Evolutionary conservation across 2,113 vertebrate genomes (phyloP), one percentile per base, ranked within the genome.

Genomic region (Anthoscopus minutus): DNA sequence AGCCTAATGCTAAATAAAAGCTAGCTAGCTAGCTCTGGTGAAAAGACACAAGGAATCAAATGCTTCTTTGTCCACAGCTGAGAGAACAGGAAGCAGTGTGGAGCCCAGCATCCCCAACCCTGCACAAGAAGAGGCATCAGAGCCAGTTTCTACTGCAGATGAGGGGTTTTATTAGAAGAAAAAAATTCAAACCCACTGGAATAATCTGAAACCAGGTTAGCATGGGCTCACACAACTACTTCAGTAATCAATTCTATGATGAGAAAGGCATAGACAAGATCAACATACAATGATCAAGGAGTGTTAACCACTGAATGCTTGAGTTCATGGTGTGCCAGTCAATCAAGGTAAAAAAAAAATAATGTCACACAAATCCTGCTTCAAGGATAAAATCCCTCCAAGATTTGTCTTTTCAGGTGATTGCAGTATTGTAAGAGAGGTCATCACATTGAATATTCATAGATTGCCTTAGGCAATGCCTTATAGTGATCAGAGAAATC

Each of bases 371-470:
- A 71, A 54, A 73, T 54, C 57, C 37, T 71, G 18, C 45, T 48
- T 86, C 37, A 86, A 77, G 72, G 57, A 60, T 66, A 20, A 81
- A 66, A 66, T 67, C 18, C 9, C 16, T 31, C 10, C 56, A 45
- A 24, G 6, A 83, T 53, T 81, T 83, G 27, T 78, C 53, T 42
- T 37, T 85, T 80, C 56, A 82, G 81, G 78, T 77, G 83, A 91
- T 61, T 81, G 53, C 71, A 81, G 22, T 88, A 81, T 73, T 85
- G 37, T 82, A 42, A 76, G 60, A 86, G 72, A 78, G 88, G 60
- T 90, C 61, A 80, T 50, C 47, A 56, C 51, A 71, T 2, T 92
- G 82, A 92, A 64, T 96, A 96, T 94, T 91, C 76, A 96, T 50
- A 42, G 61, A 85, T 3, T 66, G 89, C 87, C 58, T 53, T 23